Percentiles rank a stretch among this genome's conserved stretches.
These are phyloP conservation scores for Rhipidura dahli DNA, from an alignment of 2,113 vertebrate species.

Conservation along the genomic window DNA sequence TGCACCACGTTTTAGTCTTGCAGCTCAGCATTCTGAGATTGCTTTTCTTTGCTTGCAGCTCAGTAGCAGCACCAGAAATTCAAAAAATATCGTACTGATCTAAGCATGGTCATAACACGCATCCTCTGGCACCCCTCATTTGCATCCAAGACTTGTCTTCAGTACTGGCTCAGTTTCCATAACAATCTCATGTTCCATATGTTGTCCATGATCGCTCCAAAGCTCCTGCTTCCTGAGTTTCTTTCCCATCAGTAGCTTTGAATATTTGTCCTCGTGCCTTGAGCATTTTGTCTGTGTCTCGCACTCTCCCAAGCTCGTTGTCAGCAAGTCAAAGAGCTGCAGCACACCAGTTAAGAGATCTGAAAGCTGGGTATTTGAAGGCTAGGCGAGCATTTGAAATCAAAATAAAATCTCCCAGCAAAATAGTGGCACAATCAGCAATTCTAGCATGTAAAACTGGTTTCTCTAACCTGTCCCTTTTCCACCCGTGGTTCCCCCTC, in stretches of 20 bases:
- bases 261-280: not conserved
- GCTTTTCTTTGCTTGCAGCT: not conserved
- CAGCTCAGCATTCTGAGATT: not conserved
- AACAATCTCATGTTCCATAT: not conserved
- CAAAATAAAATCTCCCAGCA: not conserved
- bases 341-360: not conserved
- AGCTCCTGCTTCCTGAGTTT: not conserved
- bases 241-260: not conserved
- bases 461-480: not conserved
- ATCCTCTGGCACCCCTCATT: not conserved
- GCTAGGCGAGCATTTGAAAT: not conserved
- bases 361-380: not conserved
- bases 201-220: not conserved
- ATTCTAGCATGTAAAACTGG: not conserved
- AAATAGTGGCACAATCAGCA: not conserved
- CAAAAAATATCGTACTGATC: rapidly evolving
- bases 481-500: not conserved
- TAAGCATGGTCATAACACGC: not conserved
- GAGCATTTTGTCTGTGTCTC: not conserved
- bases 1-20: not conserved
- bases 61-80: not conserved
- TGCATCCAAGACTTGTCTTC: not conserved
- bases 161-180: not conserved
- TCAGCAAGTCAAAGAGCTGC: not conserved
- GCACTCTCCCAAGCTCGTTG: rapidly evolving